phyloP scores from a whole-genome alignment of 2,888 invertebrate genomes.

The Heliconius aoede region DNA sequence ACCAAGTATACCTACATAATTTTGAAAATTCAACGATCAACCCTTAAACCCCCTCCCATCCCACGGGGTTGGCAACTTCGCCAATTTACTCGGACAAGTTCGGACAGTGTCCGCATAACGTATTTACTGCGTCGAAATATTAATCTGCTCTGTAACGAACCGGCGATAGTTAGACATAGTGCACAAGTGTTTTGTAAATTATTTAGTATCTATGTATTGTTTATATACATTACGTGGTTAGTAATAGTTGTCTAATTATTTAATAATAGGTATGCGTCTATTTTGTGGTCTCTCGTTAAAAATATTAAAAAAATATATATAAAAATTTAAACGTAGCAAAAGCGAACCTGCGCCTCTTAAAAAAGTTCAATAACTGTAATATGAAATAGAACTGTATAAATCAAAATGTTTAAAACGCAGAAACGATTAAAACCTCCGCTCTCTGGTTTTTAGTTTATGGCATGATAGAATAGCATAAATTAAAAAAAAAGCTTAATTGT shows the following conservation, averaged over 20 bases:
- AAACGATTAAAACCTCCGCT: too few relatives aligned
- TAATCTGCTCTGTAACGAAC: conserved; percentile 77
- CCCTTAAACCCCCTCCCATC: conserved; percentile 49
- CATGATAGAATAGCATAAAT: too few relatives aligned
- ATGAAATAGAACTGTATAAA: too few relatives aligned
- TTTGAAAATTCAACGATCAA: conserved; percentile 25
- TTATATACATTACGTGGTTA: not conserved
- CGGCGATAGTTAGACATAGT: conserved; percentile 66
- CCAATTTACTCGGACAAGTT: conserved; percentile 76
- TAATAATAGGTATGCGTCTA: too few relatives aligned
- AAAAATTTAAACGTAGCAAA: too few relatives aligned
- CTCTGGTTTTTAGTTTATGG: too few relatives aligned
- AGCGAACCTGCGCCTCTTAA: too few relatives aligned
- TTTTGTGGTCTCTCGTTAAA: too few relatives aligned
- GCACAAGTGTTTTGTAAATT: conserved; percentile 48
- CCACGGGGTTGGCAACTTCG: conserved; percentile 75
- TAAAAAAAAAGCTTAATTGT: too few relatives aligned
- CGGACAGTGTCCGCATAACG: conserved; percentile 75
- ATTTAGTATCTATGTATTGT: conserved; percentile 2
- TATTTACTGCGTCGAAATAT: conserved; percentile 82
- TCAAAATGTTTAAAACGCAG: too few relatives aligned
- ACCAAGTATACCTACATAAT: not conserved
- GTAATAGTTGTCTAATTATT: not conserved
- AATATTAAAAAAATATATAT: too few relatives aligned
- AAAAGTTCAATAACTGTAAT: too few relatives aligned